A percentile compares a stretch with the other conserved stretches of the same genome.
Evolutionary conservation across 2,797 vertebrate species (phyloP).

Genomic region (Nasua narica): DNA sequence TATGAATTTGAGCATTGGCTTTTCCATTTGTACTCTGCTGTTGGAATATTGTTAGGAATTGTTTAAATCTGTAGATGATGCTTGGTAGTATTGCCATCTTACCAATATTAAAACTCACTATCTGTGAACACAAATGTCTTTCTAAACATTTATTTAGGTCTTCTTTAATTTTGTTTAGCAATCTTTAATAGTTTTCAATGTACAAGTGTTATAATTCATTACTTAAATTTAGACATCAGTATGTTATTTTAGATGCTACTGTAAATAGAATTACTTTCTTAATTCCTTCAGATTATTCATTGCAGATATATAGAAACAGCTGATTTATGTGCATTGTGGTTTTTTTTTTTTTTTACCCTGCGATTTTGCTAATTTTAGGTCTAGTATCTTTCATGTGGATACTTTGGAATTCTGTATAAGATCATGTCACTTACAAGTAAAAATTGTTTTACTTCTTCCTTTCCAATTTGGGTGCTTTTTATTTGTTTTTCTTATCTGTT

Average conservation of each 20-base stretch:
- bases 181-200: neutral
- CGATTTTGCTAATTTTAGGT: neutral
- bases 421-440: neutral
- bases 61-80: neutral
- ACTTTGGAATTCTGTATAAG: neutral
- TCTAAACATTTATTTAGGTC: neutral
- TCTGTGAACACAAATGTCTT: neutral
- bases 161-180: neutral
- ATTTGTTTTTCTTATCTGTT: neutral
- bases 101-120: neutral
- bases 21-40: neutral
- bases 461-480: neutral
- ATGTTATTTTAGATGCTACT: neutral
- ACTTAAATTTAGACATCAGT: neutral
- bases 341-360: neutral
- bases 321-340: neutral
- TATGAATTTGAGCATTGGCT: neutral
- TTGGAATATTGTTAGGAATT: neutral
- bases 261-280: neutral
- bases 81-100: neutral
- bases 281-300: neutral
- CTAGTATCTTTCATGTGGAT: neutral
- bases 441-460: neutral
- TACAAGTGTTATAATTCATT: neutral
- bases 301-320: neutral